These are phyloP conservation scores for Botia kubotai DNA, from an alignment of 2,797 vertebrate genomes.

Conservation along the genomic window DNA sequence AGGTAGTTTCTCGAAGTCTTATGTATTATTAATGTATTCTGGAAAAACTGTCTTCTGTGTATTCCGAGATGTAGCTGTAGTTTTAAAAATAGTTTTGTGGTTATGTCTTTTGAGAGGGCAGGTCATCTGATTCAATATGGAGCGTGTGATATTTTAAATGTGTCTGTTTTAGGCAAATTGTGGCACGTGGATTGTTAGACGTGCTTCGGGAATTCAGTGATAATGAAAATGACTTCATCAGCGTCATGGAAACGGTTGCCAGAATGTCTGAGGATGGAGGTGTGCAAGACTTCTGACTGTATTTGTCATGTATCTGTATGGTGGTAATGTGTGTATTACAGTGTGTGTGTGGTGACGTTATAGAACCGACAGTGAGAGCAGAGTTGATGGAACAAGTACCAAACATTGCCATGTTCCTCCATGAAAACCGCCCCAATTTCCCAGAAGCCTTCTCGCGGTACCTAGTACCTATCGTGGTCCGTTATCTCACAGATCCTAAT, in stretches of 20 bases:
- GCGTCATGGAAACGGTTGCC: constrained; percentile 88
- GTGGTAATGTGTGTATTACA: background rate
- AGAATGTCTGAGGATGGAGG: constrained; percentile 93
- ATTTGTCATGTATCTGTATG: constrained; percentile 19
- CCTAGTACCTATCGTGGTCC: constrained; percentile 85
- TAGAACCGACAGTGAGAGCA: constrained; percentile 89
- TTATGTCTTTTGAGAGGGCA: background rate
- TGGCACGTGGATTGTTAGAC: constrained; percentile 87
- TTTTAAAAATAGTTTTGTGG: background rate
- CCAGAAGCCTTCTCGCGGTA: constrained; percentile 86
- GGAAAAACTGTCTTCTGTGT: background rate
- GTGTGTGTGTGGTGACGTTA: constrained; percentile 22
- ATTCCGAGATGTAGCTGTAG: background rate
- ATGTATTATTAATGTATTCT: background rate
- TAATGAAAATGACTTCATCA: constrained; percentile 89
- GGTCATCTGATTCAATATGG: background rate
- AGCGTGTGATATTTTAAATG: background rate
- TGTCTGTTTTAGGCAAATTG: constrained; percentile 83
- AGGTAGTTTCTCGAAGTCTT: background rate
- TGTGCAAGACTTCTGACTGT: constrained; percentile 66
- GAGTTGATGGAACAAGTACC: constrained; percentile 93
- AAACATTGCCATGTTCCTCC: constrained; percentile 88
- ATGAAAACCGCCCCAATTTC: constrained; percentile 87
- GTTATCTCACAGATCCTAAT: constrained; percentile 88
- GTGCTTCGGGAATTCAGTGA: constrained; percentile 88